Base-by-base conservation (phyloP, 1,140 invertebrate species). In the Drosophila rhopaloa region DNA sequence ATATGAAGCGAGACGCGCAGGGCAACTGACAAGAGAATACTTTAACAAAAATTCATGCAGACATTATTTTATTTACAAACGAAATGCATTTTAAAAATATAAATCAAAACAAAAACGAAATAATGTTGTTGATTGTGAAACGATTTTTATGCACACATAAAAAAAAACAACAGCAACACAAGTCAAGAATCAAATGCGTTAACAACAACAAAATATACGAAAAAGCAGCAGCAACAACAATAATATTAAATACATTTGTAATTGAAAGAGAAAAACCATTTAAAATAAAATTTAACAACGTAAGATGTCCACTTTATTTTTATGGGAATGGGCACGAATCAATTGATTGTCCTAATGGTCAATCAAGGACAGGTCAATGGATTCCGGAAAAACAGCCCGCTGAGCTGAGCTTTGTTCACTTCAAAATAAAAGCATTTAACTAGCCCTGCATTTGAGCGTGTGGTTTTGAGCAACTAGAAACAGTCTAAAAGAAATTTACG, bases 171-270 rank as follows among this genome's bases (percentile, higher is more conserved):
- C 58, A 60, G 29, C 38, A 51, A 72, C 46, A 46, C 46, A 53
- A 63, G 71, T 70, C 76, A 40, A 79, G 58, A 80, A 80, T 62
- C 63, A 76, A 81, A 85, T 66, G 63, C 61, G 81, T 84, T 75
- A 79, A 50, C 43, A 72, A 68, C 47, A 76, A 43, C 68, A 78
- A 56, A 71, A 74, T 61, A 77, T 71, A 59, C 53, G 58, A 65
- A 62, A 66, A 62, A 44, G 56, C 57, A 75, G 41, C 55, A 81
- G 57, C 75, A 71, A 68, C 72, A 79, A 88, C 60, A 76, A 88
- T 79, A 88, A 83, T 88, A 88, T 88, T 81, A 88, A 88, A 88
- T 83, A 88, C 83, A 88, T 88, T 88, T 88, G 83, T 89, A 88
- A 88, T 88, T 88, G 83, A 88, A 77, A 72, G 73, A 79, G 58